Base-by-base conservation (phyloP, 2,797 vertebrate species). In the Acropternis orthonyx region DNA sequence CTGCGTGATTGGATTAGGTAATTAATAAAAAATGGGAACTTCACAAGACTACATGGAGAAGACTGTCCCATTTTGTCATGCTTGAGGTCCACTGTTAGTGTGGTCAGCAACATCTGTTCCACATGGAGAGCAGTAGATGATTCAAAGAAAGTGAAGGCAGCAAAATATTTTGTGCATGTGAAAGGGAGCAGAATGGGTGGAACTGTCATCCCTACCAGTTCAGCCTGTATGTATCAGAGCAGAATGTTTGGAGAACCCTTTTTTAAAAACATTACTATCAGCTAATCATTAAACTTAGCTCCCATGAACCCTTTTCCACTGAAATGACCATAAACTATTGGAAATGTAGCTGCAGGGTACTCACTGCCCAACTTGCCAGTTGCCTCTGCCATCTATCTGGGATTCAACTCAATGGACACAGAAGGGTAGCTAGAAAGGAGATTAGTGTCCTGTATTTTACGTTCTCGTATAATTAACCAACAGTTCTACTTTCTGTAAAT, bases 311-410 rank as follows among this genome's bases (percentile, higher is more conserved):
- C 51, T 61, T 89, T 93, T 84, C 89, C 69, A 89, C 28, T 82
- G 84, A 95, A 96, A 97, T 93, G 92, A 85, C 92, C 95, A 82
- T 93, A 88, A 95, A 24, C 23, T 10, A 32, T 41, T 91, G 65
- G 65, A 95, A 91, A 87, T 65, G 39, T 49, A 92, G 72, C 93
- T 94, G 48, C 78, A 81, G 68, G 80, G 37, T 46, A 59, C 81
- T 80, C 43, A 61, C 75, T 95, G 96, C 94, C 85, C 48, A 73
- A 7, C 51, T 89, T 94, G 79, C 96, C 91, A 88, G 73, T 80
- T 93, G 71, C 69, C 82, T 95, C 44, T 77, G 56, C 93, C 94
- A 88, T 97, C 96, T 97, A 92, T 93, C 86, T 89, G 88, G 95
- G 97, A 95, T 63, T 43, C n/a, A 95, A 81, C 58, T 71, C 66